phyloP scores from a whole-genome alignment of 2,797 vertebrate species.

The Phataginus tricuspis region DNA sequence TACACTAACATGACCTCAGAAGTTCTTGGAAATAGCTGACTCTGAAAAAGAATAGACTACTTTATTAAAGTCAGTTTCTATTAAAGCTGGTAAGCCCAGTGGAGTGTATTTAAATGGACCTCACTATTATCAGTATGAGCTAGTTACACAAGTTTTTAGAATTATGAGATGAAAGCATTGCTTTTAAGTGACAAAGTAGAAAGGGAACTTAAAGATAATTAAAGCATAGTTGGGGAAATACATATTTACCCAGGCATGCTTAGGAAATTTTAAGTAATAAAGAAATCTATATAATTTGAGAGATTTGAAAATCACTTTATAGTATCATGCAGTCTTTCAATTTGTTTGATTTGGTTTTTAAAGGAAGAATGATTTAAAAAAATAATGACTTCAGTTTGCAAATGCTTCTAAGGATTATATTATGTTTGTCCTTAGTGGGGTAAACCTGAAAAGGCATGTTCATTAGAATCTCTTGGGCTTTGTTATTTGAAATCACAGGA shows the following conservation, averaged over 20 bases:
- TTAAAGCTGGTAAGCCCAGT: background rate
- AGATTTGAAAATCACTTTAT: background rate
- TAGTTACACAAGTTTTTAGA: conserved; percentile 47
- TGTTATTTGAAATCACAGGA: background rate
- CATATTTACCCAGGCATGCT: conserved; percentile 58
- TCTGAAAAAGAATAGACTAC: background rate
- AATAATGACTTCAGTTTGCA: conserved; percentile 73
- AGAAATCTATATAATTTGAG: conserved; percentile 40
- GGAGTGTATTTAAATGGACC: background rate
- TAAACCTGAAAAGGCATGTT: background rate
- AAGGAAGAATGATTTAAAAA: conserved; percentile 64
- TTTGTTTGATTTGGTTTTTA: conserved; percentile 38
- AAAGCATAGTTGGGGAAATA: conserved; percentile 60
- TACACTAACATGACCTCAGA: background rate
- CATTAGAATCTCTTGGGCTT: background rate
- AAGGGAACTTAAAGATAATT: background rate
- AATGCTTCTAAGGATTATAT: conserved; percentile 70
- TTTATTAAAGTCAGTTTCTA: background rate
- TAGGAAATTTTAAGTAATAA: conserved; percentile 62
- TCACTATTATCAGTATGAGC: background rate
- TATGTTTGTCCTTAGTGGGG: conserved; percentile 45
- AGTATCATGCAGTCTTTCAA: background rate
- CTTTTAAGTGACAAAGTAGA: conserved; percentile 44
- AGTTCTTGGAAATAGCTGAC: background rate
- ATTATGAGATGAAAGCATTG: background rate